Conservation (phyloP, 1,140 invertebrate species). For the Littorina saxatilis region DNA sequence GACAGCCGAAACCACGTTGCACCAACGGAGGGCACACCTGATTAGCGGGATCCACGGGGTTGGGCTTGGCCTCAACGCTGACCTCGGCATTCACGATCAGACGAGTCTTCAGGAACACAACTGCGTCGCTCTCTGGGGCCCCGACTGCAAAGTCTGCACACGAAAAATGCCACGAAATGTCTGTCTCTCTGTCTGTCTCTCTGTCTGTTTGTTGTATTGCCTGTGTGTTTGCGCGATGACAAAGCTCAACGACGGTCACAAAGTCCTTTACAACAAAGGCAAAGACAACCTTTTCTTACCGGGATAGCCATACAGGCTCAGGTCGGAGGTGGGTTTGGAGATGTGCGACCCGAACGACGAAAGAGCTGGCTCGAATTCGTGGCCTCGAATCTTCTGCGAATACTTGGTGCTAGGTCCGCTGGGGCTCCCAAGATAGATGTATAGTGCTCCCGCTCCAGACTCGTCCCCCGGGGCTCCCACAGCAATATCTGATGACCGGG, state of each 20-base stretch:
- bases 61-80: neutral
- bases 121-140: neutral
- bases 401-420: neutral
- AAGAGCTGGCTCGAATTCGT: neutral
- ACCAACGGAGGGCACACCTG: neutral
- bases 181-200: no score
- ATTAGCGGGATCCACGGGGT: conserved; percentile 54
- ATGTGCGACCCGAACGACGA: conserved; percentile 32
- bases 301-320: conserved; percentile 33
- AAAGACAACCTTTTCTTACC: neutral
- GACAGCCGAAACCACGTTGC: neutral
- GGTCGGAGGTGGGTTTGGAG: conserved; percentile 14
- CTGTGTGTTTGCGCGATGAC: no score
- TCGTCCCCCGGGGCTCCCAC: conserved; percentile 96
- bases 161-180: no score
- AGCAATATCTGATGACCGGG: conserved; percentile 88
- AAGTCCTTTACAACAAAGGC: no score
- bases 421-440: conserved; percentile 28
- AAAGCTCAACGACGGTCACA: neutral
- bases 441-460: conserved; percentile 73
- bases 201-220: no score
- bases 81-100: conserved; percentile 25
- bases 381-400: conserved; percentile 29
- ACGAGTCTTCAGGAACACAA: conserved; percentile 23
- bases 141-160: conserved; percentile 33